Evolutionary conservation across 2,113 vertebrate genomes (phyloP).

Genomic region (Meleagris gallopavo): DNA sequence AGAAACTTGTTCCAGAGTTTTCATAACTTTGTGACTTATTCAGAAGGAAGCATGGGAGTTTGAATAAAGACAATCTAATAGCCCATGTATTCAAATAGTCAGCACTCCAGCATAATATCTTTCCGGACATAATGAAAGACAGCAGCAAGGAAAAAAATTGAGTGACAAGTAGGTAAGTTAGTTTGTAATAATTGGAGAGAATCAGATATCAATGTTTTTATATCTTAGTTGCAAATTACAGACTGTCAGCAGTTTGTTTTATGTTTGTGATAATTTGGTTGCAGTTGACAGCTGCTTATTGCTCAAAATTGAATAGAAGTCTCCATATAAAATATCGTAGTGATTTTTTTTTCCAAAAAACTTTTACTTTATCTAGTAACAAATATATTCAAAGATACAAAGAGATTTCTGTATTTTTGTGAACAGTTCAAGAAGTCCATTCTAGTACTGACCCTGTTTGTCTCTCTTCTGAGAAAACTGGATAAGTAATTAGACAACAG

Average conservation of each 20-base stretch:
- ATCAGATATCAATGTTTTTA: background rate
- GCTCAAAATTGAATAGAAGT: background rate
- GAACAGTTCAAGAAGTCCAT: background rate
- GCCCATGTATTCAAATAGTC: background rate
- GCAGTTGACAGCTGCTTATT: background rate
- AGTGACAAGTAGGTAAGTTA: background rate
- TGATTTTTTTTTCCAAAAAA: background rate
- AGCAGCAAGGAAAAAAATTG: background rate
- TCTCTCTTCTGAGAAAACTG: background rate
- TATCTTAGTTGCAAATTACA: background rate
- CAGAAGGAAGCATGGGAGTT: background rate
- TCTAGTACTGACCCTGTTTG: background rate
- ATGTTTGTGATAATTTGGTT: slow-evolving; percentile 1
- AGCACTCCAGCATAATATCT: background rate
- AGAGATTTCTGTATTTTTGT: background rate
- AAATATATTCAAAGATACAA: background rate
- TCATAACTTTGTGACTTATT: background rate
- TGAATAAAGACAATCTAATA: background rate
- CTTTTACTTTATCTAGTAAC: background rate
- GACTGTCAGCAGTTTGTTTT: slow-evolving; percentile 25
- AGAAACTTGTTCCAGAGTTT: background rate
- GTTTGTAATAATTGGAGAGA: background rate
- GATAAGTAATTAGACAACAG: background rate
- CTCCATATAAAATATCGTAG: background rate
- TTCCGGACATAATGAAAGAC: background rate